A percentile compares a stretch with the other conserved stretches of the same genome.
These are phyloP conservation scores for Acarapis woodi DNA, from an alignment of 1,140 invertebrate genomes.

Conservation along the genomic window DNA sequence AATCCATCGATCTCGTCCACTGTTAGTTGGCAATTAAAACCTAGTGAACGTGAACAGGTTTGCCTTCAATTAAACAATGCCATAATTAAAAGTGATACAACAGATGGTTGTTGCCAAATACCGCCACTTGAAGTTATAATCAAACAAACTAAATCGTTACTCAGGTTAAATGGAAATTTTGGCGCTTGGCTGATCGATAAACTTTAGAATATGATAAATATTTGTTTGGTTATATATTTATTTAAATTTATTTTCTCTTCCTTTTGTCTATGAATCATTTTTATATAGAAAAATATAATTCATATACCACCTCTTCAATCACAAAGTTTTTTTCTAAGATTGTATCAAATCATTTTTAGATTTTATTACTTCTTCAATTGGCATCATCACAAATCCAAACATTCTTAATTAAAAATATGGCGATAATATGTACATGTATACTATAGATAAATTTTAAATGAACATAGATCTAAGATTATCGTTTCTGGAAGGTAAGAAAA, in stretches of 20 bases:
- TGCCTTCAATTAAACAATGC: constrained; percentile 86
- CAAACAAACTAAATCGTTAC: constrained; percentile 10
- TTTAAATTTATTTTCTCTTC: neutral
- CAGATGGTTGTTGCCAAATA: neutral
- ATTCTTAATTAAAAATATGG: too few species aligned
- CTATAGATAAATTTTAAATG: too few species aligned
- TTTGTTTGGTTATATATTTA: neutral
- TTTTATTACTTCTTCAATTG: too few species aligned
- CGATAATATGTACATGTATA: too few species aligned
- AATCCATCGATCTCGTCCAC: constrained; percentile 92
- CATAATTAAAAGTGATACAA: constrained; percentile 26
- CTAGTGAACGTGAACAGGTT: constrained; percentile 64
- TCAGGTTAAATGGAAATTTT: constrained; percentile 7
- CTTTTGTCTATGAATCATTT: neutral
- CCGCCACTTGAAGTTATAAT: constrained; percentile 10
- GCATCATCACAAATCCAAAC: too few species aligned
- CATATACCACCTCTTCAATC: too few species aligned
- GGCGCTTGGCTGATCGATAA: constrained; percentile 11
- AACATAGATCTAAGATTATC: too few species aligned
- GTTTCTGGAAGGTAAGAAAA: too few species aligned
- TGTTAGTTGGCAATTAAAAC: constrained; percentile 73
- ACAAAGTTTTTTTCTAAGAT: too few species aligned
- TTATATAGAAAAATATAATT: neutral
- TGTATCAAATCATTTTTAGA: too few species aligned
- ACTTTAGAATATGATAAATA: constrained; percentile 3